Percentiles rank a stretch among this genome's conserved stretches.
Evolutionary conservation across 2,797 vertebrate genomes (phyloP).

Genomic region (Hylomyscus alleni): DNA sequence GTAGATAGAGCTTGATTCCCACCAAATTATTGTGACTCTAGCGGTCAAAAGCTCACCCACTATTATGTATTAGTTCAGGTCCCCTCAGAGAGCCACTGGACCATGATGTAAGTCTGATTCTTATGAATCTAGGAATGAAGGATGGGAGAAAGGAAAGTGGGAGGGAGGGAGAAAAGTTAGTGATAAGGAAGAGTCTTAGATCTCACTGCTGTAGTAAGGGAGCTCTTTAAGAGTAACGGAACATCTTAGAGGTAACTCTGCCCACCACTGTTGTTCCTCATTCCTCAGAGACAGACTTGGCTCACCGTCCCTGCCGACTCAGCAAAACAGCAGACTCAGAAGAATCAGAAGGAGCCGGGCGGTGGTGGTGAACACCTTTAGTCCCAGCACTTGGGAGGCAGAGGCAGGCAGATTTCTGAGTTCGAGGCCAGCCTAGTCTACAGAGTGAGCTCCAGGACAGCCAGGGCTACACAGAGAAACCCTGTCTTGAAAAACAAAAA

Average conservation of each 20-base stretch:
- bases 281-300: neutral
- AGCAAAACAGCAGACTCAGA: neutral
- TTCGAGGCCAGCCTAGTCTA: too few species aligned
- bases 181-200: neutral
- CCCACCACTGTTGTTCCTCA: neutral
- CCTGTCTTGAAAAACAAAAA: too few species aligned
- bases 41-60: neutral
- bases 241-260: neutral
- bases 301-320: neutral
- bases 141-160: neutral
- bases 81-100: neutral
- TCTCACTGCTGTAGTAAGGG: neutral
- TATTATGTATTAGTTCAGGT: neutral
- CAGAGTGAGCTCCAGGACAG: too few species aligned
- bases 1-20: neutral
- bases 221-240: conserved; percentile 3
- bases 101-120: neutral
- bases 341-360: neutral
- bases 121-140: neutral
- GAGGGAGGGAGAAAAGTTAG: neutral
- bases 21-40: conserved; percentile 35
- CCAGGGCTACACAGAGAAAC: too few species aligned
- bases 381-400: too few species aligned
- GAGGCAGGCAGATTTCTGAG: too few species aligned
- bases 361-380: too few species aligned